Evolutionary conservation across 2,797 vertebrate species (phyloP).

Genomic region (Hafferia zeledoni): DNA sequence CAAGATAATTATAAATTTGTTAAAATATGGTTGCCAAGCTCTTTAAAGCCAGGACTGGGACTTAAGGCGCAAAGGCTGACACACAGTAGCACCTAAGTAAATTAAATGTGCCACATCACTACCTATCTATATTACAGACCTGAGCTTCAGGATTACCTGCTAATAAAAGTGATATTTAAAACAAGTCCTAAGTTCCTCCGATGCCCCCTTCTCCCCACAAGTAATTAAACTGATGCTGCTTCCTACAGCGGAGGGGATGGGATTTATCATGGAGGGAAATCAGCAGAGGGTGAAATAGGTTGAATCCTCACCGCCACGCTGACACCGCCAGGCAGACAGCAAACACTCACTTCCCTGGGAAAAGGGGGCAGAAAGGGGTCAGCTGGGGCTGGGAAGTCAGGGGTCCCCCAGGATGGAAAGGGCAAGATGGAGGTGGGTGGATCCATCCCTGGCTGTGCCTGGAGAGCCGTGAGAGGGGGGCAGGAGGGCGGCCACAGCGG

Average conservation of each 20-base stretch:
- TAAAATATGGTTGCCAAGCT: conserved; percentile 1
- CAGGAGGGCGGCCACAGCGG: neutral
- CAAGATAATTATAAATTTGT: neutral
- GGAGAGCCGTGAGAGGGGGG: neutral
- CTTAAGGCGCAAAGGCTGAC: conserved; percentile 30
- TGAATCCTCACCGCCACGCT: neutral
- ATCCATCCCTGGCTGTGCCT: neutral
- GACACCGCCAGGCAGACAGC: neutral
- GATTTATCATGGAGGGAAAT: neutral
- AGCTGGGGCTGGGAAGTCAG: neutral
- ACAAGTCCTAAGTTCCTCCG: conserved; percentile 1
- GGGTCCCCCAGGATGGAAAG: neutral
- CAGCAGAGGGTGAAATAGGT: conserved; percentile 12
- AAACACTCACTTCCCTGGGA: neutral
- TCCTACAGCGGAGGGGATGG: neutral
- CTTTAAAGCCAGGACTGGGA: neutral
- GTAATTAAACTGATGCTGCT: neutral
- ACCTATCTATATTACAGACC: conserved; percentile 33
- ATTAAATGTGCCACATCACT: conserved; percentile 47
- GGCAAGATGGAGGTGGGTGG: rapidly evolving
- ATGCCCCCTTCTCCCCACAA: conserved; percentile 16
- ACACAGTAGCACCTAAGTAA: conserved; percentile 27
- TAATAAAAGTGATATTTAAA: conserved; percentile 60
- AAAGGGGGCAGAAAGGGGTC: neutral
- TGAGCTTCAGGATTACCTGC: conserved; percentile 45